These are phyloP conservation scores for Aplochiton taeniatus DNA, from an alignment of 2,797 vertebrate species.

Conservation along the genomic window DNA sequence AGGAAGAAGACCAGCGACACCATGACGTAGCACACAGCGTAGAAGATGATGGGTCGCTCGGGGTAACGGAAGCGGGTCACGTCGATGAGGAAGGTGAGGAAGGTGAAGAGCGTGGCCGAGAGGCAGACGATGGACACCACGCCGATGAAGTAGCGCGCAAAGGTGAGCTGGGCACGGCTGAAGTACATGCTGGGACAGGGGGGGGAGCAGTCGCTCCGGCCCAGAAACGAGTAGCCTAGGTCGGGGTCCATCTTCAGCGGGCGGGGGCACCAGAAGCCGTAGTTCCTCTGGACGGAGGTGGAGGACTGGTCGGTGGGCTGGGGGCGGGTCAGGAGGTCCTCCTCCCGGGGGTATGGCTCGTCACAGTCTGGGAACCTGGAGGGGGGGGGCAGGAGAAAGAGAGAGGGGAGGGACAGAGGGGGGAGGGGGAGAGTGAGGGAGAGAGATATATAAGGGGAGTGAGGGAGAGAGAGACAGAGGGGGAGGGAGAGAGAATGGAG, in stretches of 20 bases:
- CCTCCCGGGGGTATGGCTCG: conserved; percentile 87
- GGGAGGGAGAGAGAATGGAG: neutral
- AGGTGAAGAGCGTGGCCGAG: conserved; percentile 94
- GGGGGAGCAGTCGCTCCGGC: conserved; percentile 89
- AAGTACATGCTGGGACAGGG: conserved; percentile 98
- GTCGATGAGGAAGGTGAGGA: conserved; percentile 96
- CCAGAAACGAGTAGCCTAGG: conserved; percentile 91
- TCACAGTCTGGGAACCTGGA: conserved; percentile 93
- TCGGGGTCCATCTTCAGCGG: conserved; percentile 93
- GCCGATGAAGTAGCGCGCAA: conserved; percentile 94
- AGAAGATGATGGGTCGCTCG: conserved; percentile 96
- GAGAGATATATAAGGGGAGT: neutral
- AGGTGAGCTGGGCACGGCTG: conserved; percentile 85
- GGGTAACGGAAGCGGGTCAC: conserved; percentile 96
- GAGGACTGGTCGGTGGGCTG: conserved; percentile 85
- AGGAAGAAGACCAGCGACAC: conserved; percentile 95
- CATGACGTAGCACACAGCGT: conserved; percentile 98
- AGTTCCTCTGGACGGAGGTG: conserved; percentile 88
- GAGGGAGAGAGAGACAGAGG: neutral
- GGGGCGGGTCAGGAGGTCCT: conserved; percentile 80
- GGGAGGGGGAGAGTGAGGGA: neutral
- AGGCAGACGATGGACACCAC: conserved; percentile 92
- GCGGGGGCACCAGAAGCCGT: conserved; percentile 95
- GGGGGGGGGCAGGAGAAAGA: neutral
- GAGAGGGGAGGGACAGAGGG: neutral